A percentile compares a stretch with the other conserved stretches of the same genome.
phyloP scores from a whole-genome alignment of 2,797 vertebrate species.

The Pterois miles region DNA sequence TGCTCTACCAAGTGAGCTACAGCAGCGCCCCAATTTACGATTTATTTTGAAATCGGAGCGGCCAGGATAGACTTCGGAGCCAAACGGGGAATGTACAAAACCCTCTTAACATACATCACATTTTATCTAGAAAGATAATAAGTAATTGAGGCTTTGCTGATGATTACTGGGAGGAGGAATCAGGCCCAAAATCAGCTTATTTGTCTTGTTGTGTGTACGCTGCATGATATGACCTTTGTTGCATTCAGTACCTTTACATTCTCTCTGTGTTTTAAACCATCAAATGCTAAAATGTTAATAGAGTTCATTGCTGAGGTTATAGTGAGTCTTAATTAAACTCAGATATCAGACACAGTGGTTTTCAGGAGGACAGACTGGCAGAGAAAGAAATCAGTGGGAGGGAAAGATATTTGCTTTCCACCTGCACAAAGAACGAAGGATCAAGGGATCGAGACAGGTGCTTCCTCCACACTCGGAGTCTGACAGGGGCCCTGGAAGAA shows the following conservation, averaged over 20 bases:
- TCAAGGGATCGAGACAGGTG: constrained; percentile 72
- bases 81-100: too few species aligned
- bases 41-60: too few species aligned
- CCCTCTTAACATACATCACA: too few species aligned
- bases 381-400: constrained; percentile 27
- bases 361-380: neutral
- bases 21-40: too few species aligned
- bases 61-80: too few species aligned
- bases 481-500: constrained; percentile 47
- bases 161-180: too few species aligned
- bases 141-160: too few species aligned
- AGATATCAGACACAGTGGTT: neutral
- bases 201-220: too few species aligned
- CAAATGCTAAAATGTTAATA: neutral
- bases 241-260: neutral
- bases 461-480: constrained; percentile 65
- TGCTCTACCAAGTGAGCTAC: too few species aligned
- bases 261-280: neutral
- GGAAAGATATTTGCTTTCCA: constrained; percentile 65
- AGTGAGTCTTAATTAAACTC: neutral
- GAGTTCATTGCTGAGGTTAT: too few species aligned
- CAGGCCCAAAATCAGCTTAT: too few species aligned
- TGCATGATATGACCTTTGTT: neutral
- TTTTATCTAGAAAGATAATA: too few species aligned
- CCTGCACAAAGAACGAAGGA: constrained; percentile 64